Evolutionary conservation across 2,113 vertebrate genomes (phyloP), one percentile per base, ranked within the genome.

Genomic region (Oreochromis spilurus): DNA sequence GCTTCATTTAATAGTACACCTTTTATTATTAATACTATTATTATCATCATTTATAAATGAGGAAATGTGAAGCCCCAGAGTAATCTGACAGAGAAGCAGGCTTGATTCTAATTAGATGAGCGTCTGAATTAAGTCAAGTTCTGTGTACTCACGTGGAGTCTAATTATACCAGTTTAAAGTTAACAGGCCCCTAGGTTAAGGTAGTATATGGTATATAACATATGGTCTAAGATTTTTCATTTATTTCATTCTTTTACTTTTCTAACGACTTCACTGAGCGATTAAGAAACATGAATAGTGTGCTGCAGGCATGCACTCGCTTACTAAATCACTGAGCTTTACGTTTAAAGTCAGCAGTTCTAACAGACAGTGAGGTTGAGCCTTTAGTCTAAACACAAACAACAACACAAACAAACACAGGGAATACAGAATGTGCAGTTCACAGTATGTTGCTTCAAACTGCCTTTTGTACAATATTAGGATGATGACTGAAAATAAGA

Each of bases 91-190:
- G 29, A 81, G 29, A 83, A 45, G 75, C 16, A 85, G 62, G 43
- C 36, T 48, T 92, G 88, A 92, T 84, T 90, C 89, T 89, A 93
- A 95, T 95, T 92, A 89, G 85, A 89, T 84, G 83, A 82, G 81
- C 70, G n/a, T 40, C 67, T 81, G 57, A 83, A 43, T 67, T 81
- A 65, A 65, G 60, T 38, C 5, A 81, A 82, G 12, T 79, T 34
- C 83, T 85, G 52, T 78, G n/a, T 60, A 13, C 13, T 40, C 1
- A 13, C 26, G n/a, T 21, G 14, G n/a, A 78, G 54, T 26, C 87
- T 83, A 85, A 89, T 90, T 83, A 90, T 60, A 88, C 54, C 62
- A 79, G 8, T 82, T 81, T 50, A 85, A 24, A 81, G 83, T 72
- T 52, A 60, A 80, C 43, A 50, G 70, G 16, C 38, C 11, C 31